Evolutionary conservation across 1,140 invertebrate species (phyloP).

Genomic region (Ephestia elutella): DNA sequence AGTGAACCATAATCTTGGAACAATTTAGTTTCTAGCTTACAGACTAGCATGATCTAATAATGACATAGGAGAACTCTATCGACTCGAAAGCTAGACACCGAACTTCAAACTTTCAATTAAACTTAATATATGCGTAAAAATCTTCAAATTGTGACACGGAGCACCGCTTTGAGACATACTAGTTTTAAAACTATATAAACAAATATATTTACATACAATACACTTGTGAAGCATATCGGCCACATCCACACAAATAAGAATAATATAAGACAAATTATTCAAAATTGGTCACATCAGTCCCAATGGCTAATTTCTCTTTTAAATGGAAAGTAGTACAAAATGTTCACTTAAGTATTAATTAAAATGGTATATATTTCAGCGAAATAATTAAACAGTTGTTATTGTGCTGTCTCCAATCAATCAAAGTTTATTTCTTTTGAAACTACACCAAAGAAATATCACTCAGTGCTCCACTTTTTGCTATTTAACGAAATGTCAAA

Average conservation of each 20-base stretch:
- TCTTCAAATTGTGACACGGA: neutral
- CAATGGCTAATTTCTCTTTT: neutral
- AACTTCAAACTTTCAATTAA: neutral
- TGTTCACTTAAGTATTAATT: conserved; percentile 1
- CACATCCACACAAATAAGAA: too few relatives aligned
- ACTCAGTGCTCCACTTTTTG: neutral
- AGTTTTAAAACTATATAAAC: neutral
- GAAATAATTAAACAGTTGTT: neutral
- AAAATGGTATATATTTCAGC: neutral
- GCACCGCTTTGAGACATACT: conserved; percentile 4
- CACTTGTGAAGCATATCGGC: neutral
- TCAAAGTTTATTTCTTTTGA: too few relatives aligned
- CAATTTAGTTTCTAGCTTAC: neutral
- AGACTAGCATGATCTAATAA: neutral
- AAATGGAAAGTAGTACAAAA: conserved; percentile 1
- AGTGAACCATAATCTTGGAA: neutral
- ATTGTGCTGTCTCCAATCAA: too few relatives aligned
- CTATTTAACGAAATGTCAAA: neutral
- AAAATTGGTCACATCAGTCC: neutral
- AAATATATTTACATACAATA: conserved; percentile 1
- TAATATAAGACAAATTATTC: too few relatives aligned
- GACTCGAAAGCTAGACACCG: neutral
- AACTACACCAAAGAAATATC: neutral
- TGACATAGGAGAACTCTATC: neutral
- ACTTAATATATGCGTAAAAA: neutral